Evolutionary conservation across 2,797 vertebrate genomes (phyloP), one percentile per base, ranked within the genome.

Genomic region (Danio albolineatus): DNA sequence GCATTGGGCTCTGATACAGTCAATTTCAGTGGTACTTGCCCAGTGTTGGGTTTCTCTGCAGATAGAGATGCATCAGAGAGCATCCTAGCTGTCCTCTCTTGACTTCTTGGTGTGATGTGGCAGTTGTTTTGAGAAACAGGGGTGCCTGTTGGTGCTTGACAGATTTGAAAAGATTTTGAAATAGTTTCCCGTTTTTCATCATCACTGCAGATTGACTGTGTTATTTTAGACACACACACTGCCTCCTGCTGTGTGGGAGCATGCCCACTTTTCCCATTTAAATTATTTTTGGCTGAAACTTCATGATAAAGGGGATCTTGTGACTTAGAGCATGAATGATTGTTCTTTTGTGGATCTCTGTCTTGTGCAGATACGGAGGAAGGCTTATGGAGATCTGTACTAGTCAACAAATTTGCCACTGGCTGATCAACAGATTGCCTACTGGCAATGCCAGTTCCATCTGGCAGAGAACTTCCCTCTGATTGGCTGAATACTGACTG

Each of bases 331-430:
- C 66, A 10, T 2, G 75, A 83, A 57, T 28, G 17, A 73, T 77
- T 66, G 38, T 53, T 12, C 57, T 59, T 61, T 17, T 73, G 19
- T 60, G 43, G 4, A 0, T 72, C 49, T 71, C 75, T 76, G 12
- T 90, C 83, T 70, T 88, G 83, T 6, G 19, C 57, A 38, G 85
- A 59, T 6, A 78, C 49, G 10, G 85, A 70, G 0, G 82, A 53
- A 13, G 74, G 84, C 13, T 79, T 87, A 8, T 83, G 49, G 5
- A 81, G 49, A 38, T 54, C 78, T 49, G 80, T 90, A 41, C 54
- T 54, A 0, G 80, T 28, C 28, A 28, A 28, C 3, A 28, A 28
- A 51, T 10, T 51, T 10, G 4, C 88, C 8, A 77, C 72, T 12
- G 84, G 82, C 73, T 78, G 83, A 1, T 81, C 76, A 73, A 81